Evolutionary conservation across 53 echinoderm and acorn worm genomes (phyloP).

Genomic region (Actinopyga echinites): DNA sequence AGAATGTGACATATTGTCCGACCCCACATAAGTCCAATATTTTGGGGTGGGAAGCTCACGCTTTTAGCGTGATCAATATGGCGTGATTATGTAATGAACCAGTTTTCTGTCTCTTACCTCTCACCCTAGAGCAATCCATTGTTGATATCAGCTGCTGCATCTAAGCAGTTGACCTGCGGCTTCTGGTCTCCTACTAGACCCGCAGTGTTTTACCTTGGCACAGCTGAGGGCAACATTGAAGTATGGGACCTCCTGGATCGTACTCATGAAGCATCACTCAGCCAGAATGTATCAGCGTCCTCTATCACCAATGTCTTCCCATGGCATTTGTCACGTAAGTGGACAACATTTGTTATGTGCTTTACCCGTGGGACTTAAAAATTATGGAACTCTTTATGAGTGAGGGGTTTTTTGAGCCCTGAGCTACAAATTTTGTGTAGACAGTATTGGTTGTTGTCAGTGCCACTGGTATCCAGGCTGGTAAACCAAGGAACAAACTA

Average conservation of each 20-base stretch:
- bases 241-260: constrained; percentile 96
- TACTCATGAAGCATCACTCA: constrained; percentile 92
- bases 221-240: constrained; percentile 91
- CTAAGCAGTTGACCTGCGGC: constrained; percentile 84
- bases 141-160: constrained; percentile 67
- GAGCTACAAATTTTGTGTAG: too few relatives aligned
- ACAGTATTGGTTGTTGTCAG: too few relatives aligned
- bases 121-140: constrained; percentile 66
- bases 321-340: constrained; percentile 89
- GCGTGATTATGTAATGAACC: too few relatives aligned
- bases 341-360: not conserved
- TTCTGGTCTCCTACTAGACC: constrained; percentile 93
- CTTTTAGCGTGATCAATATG: too few relatives aligned
- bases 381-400: not conserved
- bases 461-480: too few relatives aligned
- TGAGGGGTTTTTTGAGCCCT: too few relatives aligned
- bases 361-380: not conserved
- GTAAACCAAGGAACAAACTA: too few relatives aligned
- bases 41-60: too few relatives aligned
- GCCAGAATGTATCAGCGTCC: constrained; percentile 91
- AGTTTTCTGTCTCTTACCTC: not conserved
- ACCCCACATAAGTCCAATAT: too few relatives aligned
- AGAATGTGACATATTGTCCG: too few relatives aligned
- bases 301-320: constrained; percentile 87
- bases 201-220: constrained; percentile 86